These are phyloP conservation scores for Pseudomyrmex dendroicus DNA, from an alignment of 1,140 invertebrate genomes.

Conservation along the genomic window DNA sequence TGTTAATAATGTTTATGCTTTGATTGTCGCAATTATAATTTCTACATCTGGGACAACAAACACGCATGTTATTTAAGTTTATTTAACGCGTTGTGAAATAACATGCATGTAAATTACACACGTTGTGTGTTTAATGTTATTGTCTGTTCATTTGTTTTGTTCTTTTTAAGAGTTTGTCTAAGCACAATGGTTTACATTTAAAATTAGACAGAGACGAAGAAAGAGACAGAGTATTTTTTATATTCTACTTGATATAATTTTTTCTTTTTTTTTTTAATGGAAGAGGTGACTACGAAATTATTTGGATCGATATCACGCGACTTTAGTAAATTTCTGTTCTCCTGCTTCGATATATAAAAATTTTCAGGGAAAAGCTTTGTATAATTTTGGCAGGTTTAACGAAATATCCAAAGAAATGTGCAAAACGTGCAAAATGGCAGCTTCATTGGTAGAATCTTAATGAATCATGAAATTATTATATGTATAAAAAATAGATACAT, in stretches of 20 bases:
- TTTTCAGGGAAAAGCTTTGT: constrained; percentile 84
- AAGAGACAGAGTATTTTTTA: background rate
- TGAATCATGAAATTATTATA: constrained; percentile 2
- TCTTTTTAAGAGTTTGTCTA: background rate
- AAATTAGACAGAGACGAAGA: background rate
- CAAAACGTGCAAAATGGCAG: constrained; percentile 17
- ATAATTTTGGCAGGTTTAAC: constrained; percentile 79
- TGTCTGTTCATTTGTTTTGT: background rate
- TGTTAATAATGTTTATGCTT: background rate
- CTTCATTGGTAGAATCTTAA: background rate
- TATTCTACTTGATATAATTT: background rate
- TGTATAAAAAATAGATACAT: background rate
- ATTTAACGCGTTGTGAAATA: background rate
- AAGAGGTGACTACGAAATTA: constrained; percentile 57
- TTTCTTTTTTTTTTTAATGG: constrained; percentile 9
- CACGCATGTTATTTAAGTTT: too few relatives aligned
- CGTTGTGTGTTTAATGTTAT: background rate
- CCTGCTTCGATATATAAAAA: constrained; percentile 84
- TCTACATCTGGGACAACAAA: background rate
- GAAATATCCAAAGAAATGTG: constrained; percentile 18
- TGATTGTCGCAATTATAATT: background rate
- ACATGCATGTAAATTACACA: background rate
- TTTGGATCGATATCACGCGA: constrained; percentile 72
- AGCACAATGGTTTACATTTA: background rate
- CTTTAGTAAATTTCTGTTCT: constrained; percentile 81